phyloP scores from a whole-genome alignment of 2,888 invertebrate genomes.

The Pecten maximus region DNA sequence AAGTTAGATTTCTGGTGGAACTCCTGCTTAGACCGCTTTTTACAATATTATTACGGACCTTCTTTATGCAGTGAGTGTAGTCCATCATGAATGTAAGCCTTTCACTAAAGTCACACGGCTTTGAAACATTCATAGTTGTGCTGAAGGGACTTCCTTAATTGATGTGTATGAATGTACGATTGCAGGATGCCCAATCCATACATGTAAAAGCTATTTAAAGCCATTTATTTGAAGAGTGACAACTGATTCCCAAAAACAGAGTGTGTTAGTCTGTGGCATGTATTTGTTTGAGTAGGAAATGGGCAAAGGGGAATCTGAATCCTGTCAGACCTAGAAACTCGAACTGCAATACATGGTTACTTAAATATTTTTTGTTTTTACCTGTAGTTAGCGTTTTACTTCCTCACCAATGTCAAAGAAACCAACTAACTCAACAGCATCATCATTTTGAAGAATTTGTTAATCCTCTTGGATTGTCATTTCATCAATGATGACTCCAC shows the following conservation, averaged over 20 bases:
- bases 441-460: constrained; percentile 54
- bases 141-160: neutral
- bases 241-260: constrained; percentile 56
- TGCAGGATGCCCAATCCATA: constrained; percentile 57
- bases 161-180: constrained; percentile 54
- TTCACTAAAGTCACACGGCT: constrained; percentile 39
- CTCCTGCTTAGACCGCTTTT: constrained; percentile 39
- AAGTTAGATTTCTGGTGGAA: neutral
- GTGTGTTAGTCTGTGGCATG: constrained; percentile 51
- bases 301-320: constrained; percentile 56
- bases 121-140: neutral
- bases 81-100: constrained; percentile 42
- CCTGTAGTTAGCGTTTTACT: constrained; percentile 50
- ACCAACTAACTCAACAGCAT: constrained; percentile 57
- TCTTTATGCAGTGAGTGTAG: constrained; percentile 50
- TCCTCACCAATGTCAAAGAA: constrained; percentile 55
- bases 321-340: constrained; percentile 53
- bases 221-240: constrained; percentile 49
- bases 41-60: constrained; percentile 40
- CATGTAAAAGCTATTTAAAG: constrained; percentile 50
- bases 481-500: constrained; percentile 60
- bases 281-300: constrained; percentile 48
- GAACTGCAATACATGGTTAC: constrained; percentile 56
- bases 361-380: constrained; percentile 50
- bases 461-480: constrained; percentile 62